phyloP scores from a whole-genome alignment of 2,797 vertebrate genomes.

The Saxicola maurus region DNA sequence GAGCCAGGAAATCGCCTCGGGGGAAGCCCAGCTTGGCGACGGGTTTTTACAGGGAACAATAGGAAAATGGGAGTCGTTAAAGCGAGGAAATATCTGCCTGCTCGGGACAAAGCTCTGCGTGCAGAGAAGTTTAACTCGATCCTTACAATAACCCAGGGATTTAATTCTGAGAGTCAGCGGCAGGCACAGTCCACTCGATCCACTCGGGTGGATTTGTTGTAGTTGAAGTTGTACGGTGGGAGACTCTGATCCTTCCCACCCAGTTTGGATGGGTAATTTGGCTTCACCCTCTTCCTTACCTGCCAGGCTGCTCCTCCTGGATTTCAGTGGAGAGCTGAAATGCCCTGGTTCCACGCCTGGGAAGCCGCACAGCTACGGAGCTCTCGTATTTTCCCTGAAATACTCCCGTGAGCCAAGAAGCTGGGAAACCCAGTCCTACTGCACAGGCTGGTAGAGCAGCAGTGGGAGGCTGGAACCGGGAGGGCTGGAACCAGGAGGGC shows the following conservation, averaged over 20 bases:
- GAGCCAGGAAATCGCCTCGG: not conserved
- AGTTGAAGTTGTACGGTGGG: not conserved
- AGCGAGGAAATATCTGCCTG: not conserved
- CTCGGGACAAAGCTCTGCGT: not conserved
- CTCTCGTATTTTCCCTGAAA: not conserved
- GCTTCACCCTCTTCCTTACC: not conserved
- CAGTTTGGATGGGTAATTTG: not conserved
- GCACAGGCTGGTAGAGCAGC: not conserved
- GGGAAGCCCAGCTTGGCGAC: not conserved
- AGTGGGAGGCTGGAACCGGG: not conserved
- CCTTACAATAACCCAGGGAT: not conserved
- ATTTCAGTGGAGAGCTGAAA: not conserved
- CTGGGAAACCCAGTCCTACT: not conserved
- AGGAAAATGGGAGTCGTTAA: not conserved
- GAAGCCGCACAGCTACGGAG: fast-evolving
- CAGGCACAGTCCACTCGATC: fast-evolving
- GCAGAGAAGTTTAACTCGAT: not conserved
- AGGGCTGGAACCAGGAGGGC: not conserved
- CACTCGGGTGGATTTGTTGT: fast-evolving
- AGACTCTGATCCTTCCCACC: not conserved
- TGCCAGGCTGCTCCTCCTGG: not conserved
- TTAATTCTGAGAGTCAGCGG: fast-evolving
- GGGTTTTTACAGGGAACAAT: not conserved
- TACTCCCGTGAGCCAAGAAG: not conserved
- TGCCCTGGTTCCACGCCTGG: not conserved